Conservation (phyloP, 2,113 vertebrate genomes). For the Mormyrus lacerda region DNA sequence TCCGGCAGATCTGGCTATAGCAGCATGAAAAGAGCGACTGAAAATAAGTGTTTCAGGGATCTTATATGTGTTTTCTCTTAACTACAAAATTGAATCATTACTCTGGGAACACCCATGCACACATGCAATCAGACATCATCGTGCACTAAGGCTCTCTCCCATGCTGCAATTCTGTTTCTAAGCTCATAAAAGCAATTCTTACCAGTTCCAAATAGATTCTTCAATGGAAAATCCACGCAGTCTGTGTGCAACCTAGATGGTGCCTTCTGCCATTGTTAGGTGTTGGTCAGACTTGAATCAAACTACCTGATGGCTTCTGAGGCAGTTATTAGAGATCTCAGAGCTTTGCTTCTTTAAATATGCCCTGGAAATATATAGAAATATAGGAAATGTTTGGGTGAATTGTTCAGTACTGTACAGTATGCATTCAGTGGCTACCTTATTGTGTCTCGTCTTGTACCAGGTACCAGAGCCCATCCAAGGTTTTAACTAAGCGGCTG, state of each 20-base stretch:
- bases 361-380: neutral
- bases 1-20: no score
- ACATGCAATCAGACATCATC: neutral
- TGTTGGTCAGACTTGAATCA: neutral
- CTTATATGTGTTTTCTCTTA: neutral
- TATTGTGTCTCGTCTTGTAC: neutral
- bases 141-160: neutral
- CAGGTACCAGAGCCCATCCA: neutral
- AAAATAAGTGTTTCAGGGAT: neutral
- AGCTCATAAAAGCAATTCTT: neutral
- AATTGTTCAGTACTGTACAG: neutral
- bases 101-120: neutral
- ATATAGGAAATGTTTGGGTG: neutral
- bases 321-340: neutral
- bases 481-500: neutral
- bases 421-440: neutral
- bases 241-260: neutral
- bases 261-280: neutral
- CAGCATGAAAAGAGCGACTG: no score
- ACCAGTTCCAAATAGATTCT: neutral
- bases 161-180: neutral
- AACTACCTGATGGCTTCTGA: neutral
- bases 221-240: neutral
- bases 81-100: neutral
- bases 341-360: neutral